Conservation (phyloP, 2,888 invertebrate species). For the Endotricha flammealis region DNA sequence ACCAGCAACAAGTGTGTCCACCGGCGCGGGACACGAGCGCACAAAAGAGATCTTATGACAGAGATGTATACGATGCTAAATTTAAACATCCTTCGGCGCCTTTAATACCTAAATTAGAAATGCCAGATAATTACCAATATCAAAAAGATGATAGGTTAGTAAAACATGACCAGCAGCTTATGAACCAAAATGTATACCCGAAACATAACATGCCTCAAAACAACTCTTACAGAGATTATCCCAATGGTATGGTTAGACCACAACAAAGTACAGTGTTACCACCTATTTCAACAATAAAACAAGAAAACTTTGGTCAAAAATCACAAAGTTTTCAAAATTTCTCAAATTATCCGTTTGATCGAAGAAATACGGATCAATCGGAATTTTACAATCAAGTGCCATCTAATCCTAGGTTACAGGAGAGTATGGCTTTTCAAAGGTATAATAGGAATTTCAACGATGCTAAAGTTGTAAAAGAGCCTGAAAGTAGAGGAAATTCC, state of each 20-base stretch:
- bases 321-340: slow-evolving; percentile 51
- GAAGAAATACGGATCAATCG: slow-evolving; percentile 38
- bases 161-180: slow-evolving; percentile 47
- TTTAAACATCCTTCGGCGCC: slow-evolving; percentile 64
- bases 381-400: slow-evolving; percentile 48
- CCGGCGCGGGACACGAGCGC: slow-evolving; percentile 54
- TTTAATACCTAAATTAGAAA: slow-evolving; percentile 68
- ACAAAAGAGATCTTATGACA: slow-evolving; percentile 64
- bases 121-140: slow-evolving; percentile 64
- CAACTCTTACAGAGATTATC: slow-evolving; percentile 49
- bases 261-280: slow-evolving; percentile 58
- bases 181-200: slow-evolving; percentile 40
- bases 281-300: slow-evolving; percentile 73
- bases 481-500: slow-evolving; percentile 32
- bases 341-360: slow-evolving; percentile 53
- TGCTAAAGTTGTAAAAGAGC: slow-evolving; percentile 39
- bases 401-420: slow-evolving; percentile 48
- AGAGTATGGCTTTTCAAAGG: slow-evolving; percentile 64
- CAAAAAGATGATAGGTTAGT: slow-evolving; percentile 54
- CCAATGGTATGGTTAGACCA: slow-evolving; percentile 44
- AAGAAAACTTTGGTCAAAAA: slow-evolving; percentile 65
- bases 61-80: slow-evolving; percentile 61
- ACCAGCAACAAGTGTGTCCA: slow-evolving; percentile 66
- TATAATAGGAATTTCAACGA: slow-evolving; percentile 52
- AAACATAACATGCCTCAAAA: slow-evolving; percentile 39